A percentile compares a stretch with the other conserved stretches of the same genome.
These are phyloP conservation scores for Megalopta genalis DNA, from an alignment of 1,140 invertebrate species.

Conservation along the genomic window DNA sequence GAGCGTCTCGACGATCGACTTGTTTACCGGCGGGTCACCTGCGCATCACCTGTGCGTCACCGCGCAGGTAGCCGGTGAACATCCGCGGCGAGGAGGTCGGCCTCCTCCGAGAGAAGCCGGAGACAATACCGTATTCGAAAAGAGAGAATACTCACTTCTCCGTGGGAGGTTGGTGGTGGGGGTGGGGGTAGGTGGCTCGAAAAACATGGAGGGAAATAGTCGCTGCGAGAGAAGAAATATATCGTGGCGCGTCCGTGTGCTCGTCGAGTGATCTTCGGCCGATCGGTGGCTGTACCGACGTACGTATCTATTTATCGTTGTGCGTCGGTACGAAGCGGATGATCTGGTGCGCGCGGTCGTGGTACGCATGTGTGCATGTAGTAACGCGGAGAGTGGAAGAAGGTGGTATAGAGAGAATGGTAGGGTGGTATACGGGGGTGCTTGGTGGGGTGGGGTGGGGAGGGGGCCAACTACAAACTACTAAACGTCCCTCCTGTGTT, in stretches of 20 bases:
- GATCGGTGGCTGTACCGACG: not conserved
- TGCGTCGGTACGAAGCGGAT: not conserved
- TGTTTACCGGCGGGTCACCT: conserved; percentile 54
- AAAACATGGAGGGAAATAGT: not conserved
- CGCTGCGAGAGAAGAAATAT: conserved; percentile 14
- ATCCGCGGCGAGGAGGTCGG: conserved; percentile 26
- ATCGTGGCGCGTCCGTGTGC: not conserved
- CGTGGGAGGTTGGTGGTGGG: conserved; percentile 58
- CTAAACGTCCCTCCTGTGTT: conserved; percentile 69
- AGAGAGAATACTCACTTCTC: conserved; percentile 69
- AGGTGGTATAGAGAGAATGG: conserved; percentile 4
- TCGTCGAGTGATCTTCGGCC: not conserved
- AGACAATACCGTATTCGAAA: not conserved
- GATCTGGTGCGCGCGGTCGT: not conserved
- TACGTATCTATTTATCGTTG: no score
- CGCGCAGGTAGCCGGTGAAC: conserved; percentile 48
- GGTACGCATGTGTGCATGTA: not conserved
- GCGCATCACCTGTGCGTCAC: conserved; percentile 62
- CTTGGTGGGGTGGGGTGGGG: conserved; percentile 27
- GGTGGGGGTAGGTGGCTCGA: no score
- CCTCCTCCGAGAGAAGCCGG: not conserved
- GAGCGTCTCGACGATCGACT: conserved; percentile 15
- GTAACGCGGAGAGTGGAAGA: conserved; percentile 10
- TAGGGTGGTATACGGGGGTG: conserved; percentile 50
- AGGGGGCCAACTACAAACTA: conserved; percentile 78